Percentiles rank a stretch among this genome's conserved stretches.
Conservation (phyloP, 2,113 vertebrate genomes). For the Silurus asotus region DNA sequence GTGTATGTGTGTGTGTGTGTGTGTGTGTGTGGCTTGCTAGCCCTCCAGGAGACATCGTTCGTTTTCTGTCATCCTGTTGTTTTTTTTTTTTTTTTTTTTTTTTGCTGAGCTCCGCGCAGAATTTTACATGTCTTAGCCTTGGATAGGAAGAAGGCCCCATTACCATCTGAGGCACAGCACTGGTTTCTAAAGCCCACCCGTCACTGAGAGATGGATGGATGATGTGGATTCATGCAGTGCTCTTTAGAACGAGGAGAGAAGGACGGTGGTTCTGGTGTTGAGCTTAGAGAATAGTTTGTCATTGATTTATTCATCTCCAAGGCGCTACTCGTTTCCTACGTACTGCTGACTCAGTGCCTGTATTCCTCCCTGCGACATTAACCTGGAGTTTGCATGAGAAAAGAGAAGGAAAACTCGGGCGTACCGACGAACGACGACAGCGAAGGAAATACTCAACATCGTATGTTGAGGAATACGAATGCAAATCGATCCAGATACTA, state of each 20-base stretch:
- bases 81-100: neutral
- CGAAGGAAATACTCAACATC: neutral
- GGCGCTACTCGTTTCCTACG: slow-evolving; percentile 47
- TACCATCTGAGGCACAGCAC: slow-evolving; percentile 49
- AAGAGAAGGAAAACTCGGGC: neutral
- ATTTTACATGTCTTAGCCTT: slow-evolving; percentile 54
- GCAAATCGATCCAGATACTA: neutral
- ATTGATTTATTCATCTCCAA: slow-evolving; percentile 47
- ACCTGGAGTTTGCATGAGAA: slow-evolving; percentile 25
- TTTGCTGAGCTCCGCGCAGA: slow-evolving; percentile 45
- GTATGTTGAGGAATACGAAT: neutral
- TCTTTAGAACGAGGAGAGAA: slow-evolving; percentile 41
- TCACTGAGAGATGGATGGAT: slow-evolving; percentile 48
- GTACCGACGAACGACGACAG: neutral
- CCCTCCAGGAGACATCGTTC: slow-evolving; percentile 33
- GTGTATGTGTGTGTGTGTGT: slow-evolving; percentile 44
- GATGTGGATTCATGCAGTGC: slow-evolving; percentile 32
- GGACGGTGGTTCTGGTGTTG: slow-evolving; percentile 41
- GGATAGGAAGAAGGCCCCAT: slow-evolving; percentile 42
- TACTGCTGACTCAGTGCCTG: slow-evolving; percentile 47
- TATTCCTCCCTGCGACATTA: slow-evolving; percentile 4
- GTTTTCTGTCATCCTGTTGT: slow-evolving; percentile 51
- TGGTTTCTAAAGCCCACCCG: slow-evolving; percentile 21
- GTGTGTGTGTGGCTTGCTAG: slow-evolving; percentile 33
- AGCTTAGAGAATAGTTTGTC: slow-evolving; percentile 23